These are phyloP conservation scores for Mellivora capensis DNA, from an alignment of 2,113 vertebrate genomes.

Conservation along the genomic window DNA sequence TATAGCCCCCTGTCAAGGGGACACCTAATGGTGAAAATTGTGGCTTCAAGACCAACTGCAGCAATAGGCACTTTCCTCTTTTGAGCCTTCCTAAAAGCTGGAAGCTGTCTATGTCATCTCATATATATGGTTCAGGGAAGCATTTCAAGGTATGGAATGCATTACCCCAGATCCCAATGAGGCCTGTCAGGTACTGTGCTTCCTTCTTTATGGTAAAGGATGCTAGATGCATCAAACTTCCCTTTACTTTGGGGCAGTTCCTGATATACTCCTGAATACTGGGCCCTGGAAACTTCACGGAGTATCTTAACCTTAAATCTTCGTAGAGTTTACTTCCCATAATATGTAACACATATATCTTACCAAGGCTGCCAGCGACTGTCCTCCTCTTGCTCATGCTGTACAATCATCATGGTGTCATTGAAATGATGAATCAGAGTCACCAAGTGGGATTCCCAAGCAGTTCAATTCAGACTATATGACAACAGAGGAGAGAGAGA, in stretches of 20 bases:
- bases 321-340: not conserved
- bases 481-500: not conserved
- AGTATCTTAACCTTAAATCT: not conserved
- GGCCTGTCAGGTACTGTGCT: not conserved
- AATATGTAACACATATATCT: not conserved
- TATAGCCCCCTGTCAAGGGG: not conserved
- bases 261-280: not conserved
- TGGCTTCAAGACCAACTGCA: not conserved
- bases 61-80: not conserved
- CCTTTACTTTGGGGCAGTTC: not conserved
- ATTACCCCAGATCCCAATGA: not conserved
- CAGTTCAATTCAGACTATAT: not conserved
- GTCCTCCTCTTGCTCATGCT: not conserved
- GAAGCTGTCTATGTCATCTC: not conserved
- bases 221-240: not conserved
- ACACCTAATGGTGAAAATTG: not conserved
- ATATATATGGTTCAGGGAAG: too few species aligned
- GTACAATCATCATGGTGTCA: not conserved
- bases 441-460: not conserved
- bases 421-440: not conserved
- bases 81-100: not conserved
- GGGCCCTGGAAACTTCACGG: not conserved
- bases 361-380: not conserved
- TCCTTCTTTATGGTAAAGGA: not conserved
- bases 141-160: not conserved